phyloP scores from a whole-genome alignment of 2,113 vertebrate species.

The Vulpes vulpes region DNA sequence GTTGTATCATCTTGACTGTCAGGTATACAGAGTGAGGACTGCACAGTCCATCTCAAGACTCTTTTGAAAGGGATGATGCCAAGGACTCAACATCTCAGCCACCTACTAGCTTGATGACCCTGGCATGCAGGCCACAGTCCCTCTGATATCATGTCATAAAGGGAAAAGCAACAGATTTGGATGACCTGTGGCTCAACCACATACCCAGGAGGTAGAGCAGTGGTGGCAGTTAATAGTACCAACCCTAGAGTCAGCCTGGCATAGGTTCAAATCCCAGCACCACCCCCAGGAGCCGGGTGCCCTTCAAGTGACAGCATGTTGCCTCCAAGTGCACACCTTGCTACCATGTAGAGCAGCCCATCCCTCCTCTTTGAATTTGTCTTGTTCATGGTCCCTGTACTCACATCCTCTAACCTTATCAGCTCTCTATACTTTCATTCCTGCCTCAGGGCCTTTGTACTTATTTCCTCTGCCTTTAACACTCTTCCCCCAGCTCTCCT shows the following conservation, averaged over 20 bases:
- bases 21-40: background rate
- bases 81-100: background rate
- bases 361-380: background rate
- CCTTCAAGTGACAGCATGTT: background rate
- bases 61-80: background rate
- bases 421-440: background rate
- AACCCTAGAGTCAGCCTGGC: accelerated
- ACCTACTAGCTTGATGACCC: background rate
- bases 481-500: background rate
- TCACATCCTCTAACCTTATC: background rate
- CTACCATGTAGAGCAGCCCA: background rate
- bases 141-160: too few relatives aligned
- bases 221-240: background rate
- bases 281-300: background rate
- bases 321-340: background rate
- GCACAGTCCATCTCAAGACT: background rate
- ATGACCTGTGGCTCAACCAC: accelerated
- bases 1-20: background rate
- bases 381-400: background rate
- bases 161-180: background rate
- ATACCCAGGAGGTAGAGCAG: background rate
- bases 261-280: background rate
- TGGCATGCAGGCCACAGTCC: too few relatives aligned
- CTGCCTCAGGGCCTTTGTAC: constrained; percentile 18
- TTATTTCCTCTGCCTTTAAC: background rate